Conservation (phyloP, 2,113 vertebrate species). For the Neoarius graeffei region DNA sequence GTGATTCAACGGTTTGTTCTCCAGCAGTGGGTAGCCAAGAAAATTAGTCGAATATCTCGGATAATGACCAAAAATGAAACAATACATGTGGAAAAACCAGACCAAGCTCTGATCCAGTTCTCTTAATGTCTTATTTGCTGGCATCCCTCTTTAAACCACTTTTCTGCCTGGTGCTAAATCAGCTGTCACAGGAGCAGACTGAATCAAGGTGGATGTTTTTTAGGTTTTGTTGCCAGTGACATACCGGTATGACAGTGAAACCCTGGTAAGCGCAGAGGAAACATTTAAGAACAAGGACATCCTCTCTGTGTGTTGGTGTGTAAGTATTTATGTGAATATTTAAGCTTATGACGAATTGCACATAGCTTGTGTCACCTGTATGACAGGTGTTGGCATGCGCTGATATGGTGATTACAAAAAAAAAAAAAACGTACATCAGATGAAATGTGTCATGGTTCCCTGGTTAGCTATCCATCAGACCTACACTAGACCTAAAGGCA, state of each 20-base stretch:
- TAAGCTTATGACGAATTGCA: conserved; percentile 70
- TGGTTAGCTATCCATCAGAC: background rate
- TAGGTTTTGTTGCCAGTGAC: background rate
- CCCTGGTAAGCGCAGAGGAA: conserved; percentile 12
- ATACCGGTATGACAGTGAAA: conserved; percentile 29
- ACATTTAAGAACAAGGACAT: background rate
- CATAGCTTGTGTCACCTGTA: conserved; percentile 60
- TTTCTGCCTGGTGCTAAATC: background rate
- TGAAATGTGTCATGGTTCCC: background rate
- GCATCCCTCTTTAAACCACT: background rate
- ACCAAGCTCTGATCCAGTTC: too few relatives aligned
- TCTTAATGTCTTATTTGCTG: background rate
- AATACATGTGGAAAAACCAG: background rate
- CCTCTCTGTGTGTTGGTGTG: background rate
- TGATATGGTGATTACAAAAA: background rate
- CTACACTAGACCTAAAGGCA: background rate
- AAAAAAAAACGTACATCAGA: background rate
- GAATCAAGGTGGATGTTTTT: background rate
- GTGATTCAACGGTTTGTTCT: background rate
- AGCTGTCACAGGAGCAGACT: background rate
- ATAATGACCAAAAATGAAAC: conserved; percentile 3
- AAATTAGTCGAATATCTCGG: background rate
- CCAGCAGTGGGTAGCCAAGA: background rate
- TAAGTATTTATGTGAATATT: background rate
- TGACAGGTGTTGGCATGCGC: background rate